phyloP scores from a whole-genome alignment of 2,888 invertebrate genomes.

The Aethes cnicana region DNA sequence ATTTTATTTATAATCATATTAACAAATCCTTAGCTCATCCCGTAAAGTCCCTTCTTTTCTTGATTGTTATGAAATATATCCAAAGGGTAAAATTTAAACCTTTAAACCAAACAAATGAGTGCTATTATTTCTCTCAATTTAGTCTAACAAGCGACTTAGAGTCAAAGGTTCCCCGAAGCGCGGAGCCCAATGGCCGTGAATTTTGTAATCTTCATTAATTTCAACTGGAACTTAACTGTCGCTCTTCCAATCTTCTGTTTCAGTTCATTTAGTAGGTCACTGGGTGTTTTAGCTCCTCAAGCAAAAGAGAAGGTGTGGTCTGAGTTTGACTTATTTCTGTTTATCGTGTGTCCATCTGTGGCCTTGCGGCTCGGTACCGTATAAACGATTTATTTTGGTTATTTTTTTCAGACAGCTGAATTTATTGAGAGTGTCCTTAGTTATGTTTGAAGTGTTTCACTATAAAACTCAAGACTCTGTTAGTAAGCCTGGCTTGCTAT shows the following conservation, averaged over 20 bases:
- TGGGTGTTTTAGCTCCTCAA: slow-evolving; percentile 4
- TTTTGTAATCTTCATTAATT: slow-evolving; percentile 82
- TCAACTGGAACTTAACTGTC: slow-evolving; percentile 69
- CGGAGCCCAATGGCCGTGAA: slow-evolving; percentile 79
- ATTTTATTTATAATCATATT: background rate
- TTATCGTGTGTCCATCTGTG: no score
- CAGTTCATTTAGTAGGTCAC: slow-evolving; percentile 51
- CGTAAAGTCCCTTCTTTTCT: no score
- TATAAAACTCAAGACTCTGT: no score
- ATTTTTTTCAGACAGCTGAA: no score
- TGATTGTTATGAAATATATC: slow-evolving; percentile 60
- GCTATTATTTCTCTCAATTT: slow-evolving; percentile 82
- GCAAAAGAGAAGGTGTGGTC: no score
- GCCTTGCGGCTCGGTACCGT: no score
- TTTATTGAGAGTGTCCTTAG: no score
- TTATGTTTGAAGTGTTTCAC: no score
- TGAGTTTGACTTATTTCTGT: no score
- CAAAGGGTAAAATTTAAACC: slow-evolving; percentile 56
- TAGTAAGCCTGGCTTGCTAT: no score
- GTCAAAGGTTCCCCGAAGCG: slow-evolving; percentile 78
- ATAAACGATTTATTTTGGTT: no score
- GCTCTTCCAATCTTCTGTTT: slow-evolving; percentile 60
- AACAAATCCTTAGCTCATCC: background rate
- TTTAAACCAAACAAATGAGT: slow-evolving; percentile 78
- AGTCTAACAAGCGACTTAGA: slow-evolving; percentile 77